Evolutionary conservation across 2,888 invertebrate genomes (phyloP).

Genomic region (Crocallis elinguaria): DNA sequence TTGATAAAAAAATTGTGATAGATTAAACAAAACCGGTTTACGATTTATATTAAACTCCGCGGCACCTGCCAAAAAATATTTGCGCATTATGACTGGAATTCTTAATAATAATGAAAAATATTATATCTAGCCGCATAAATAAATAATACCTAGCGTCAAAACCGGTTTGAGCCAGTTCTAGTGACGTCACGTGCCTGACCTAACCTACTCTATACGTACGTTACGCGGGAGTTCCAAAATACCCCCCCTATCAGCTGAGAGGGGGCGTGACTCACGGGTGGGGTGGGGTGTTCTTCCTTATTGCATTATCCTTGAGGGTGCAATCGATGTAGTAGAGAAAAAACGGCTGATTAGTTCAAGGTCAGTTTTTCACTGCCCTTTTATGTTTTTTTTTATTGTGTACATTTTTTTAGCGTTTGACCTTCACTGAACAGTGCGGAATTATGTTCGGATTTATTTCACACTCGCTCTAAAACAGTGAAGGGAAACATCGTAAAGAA

Average conservation of each 20-base stretch:
- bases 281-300: slow-evolving; percentile 42
- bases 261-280: slow-evolving; percentile 22
- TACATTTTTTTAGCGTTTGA: too few species aligned
- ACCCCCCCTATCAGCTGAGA: slow-evolving; percentile 46
- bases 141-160: neutral
- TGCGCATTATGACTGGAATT: too few species aligned
- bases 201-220: slow-evolving; percentile 20
- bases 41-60: too few species aligned
- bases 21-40: too few species aligned
- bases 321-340: slow-evolving; percentile 38
- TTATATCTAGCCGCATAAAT: neutral
- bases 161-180: slow-evolving; percentile 34
- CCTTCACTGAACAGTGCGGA: too few species aligned
- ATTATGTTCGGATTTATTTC: too few species aligned
- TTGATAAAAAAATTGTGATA: too few species aligned
- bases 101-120: neutral
- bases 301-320: slow-evolving; percentile 55
- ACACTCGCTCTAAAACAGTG: too few species aligned
- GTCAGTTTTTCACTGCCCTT: neutral
- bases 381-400: too few species aligned
- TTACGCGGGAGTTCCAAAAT: slow-evolving; percentile 18
- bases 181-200: slow-evolving; percentile 40
- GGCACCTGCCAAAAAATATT: too few species aligned
- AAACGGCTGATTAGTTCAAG: neutral
- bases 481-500: too few species aligned